A percentile compares a stretch with the other conserved stretches of the same genome.
These are phyloP conservation scores for Clunio marinus DNA, from an alignment of 2,888 invertebrate genomes.

Conservation along the genomic window DNA sequence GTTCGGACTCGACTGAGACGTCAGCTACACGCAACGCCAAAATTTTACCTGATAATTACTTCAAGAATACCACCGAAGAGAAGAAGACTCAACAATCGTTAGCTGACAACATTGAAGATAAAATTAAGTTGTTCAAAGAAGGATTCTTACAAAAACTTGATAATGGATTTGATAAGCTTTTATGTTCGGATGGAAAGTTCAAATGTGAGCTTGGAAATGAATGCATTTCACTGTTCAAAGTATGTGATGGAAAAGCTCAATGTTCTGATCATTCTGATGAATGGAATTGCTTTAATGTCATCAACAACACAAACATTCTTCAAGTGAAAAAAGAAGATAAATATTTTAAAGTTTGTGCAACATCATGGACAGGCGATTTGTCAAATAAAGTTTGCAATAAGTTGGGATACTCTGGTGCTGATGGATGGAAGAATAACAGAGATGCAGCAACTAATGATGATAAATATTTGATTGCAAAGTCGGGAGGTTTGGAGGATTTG, in stretches of 20 bases:
- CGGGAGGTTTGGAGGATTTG: slow-evolving; percentile 51
- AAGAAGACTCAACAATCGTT: neutral
- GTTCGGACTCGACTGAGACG: slow-evolving; percentile 41
- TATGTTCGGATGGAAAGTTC: slow-evolving; percentile 55
- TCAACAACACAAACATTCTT: slow-evolving; percentile 41
- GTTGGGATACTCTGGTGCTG: slow-evolving; percentile 54
- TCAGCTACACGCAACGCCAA: slow-evolving; percentile 40
- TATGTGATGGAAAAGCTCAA: slow-evolving; percentile 59
- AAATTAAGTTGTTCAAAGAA: slow-evolving; percentile 22
- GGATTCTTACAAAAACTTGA: slow-evolving; percentile 5
- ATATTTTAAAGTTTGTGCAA: slow-evolving; percentile 51
- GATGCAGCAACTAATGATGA: slow-evolving; percentile 42
- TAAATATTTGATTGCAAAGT: slow-evolving; percentile 20
- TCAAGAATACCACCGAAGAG: slow-evolving; percentile 20
- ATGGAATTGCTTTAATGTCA: slow-evolving; percentile 54
- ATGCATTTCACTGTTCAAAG: slow-evolving; percentile 53
- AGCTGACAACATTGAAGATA: neutral
- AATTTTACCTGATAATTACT: slow-evolving; percentile 9
- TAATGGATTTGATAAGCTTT: neutral
- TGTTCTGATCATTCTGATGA: slow-evolving; percentile 62
- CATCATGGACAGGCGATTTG: slow-evolving; percentile 55
- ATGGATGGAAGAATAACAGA: slow-evolving; percentile 43
- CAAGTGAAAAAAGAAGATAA: slow-evolving; percentile 41
- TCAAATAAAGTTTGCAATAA: slow-evolving; percentile 56
- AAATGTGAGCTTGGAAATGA: slow-evolving; percentile 56